Base-by-base conservation (phyloP, 2,888 invertebrate species). In the Rhagonycha fulva region DNA sequence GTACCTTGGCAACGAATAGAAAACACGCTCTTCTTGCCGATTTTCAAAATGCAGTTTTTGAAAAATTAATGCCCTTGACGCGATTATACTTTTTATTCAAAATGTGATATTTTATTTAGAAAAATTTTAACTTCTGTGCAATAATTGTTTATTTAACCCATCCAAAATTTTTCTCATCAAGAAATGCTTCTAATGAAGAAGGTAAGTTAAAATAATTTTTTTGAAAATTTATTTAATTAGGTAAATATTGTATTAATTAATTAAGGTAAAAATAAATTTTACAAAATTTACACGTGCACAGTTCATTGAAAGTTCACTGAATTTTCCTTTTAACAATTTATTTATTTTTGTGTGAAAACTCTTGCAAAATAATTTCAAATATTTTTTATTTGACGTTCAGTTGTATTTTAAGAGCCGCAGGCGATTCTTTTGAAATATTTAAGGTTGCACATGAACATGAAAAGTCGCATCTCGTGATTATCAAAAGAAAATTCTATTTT, bases 101-200 rank as follows among this genome's bases (percentile, higher is more conserved):
- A 24, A 63, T 63, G 63, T 63, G 63, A 63, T 63, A 63, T 23
- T 63, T 62, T 62, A 62, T 63, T 63, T 63, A 63, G 4, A 32
- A 32, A 24, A 12, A 24, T 63, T 63, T 63, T 63, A 63, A 63
- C 10, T 23, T 63, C 24, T 23, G 71, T 75, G 68, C 62, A 75
- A 71, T 71, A 67, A 30, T 68, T 66, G 60, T 62, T 63, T 24
- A 70, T 62, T 63, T 24, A 70, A 70, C n/a, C 26, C 68, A 9
- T 14, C 23, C 62, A 47, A 71, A 62, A 30, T n/a, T 32, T 32
- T 32, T 63, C 23, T 14, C 5, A 70, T 23, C 60, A 14, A 62
- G 30, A 70, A 47, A 14, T 47, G 28, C 63, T 70, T 24, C 73
- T 76, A 68, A 76, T 76, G 76, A 76, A 76, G 73, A 76, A 76